Percentiles rank a stretch among this genome's conserved stretches.
phyloP scores from a whole-genome alignment of 2,888 invertebrate species.

The Tanytarsus gracilentus region DNA sequence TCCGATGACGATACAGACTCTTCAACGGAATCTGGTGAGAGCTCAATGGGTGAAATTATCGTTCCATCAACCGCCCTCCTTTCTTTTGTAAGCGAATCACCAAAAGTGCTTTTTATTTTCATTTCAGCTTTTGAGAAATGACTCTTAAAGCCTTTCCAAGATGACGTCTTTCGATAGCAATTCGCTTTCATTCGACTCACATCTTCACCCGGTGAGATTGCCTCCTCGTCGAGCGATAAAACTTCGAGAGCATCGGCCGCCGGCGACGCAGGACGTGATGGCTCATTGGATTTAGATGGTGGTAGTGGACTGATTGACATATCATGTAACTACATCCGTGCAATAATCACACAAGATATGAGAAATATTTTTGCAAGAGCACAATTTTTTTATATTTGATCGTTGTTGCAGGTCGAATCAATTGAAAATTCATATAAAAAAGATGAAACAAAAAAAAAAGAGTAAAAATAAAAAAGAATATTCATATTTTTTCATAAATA shows the following conservation, averaged over 20 bases:
- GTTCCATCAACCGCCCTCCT: conserved; percentile 36
- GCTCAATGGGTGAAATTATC: conserved; percentile 38
- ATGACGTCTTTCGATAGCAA: conserved; percentile 50
- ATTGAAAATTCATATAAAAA: too few species aligned
- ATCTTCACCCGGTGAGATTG: conserved; percentile 37
- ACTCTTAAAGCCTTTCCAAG: conserved; percentile 70
- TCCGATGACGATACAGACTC: conserved; percentile 34
- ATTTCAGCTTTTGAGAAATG: conserved; percentile 72
- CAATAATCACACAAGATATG: conserved; percentile 31
- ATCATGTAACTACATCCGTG: conserved; percentile 35
- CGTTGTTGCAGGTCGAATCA: too few species aligned
- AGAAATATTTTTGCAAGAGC: neutral
- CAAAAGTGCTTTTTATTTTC: conserved; percentile 59
- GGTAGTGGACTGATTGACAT: conserved; percentile 35
- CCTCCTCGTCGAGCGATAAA: conserved; percentile 34
- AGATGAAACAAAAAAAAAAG: too few species aligned
- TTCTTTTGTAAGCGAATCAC: conserved; percentile 41
- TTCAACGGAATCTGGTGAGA: conserved; percentile 34
- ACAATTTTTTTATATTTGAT: conserved; percentile 20
- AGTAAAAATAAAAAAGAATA: too few species aligned
- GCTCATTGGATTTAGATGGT: conserved; percentile 39
- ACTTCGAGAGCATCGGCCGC: conserved; percentile 44
- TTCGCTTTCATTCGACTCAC: conserved; percentile 43
- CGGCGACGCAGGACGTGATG: conserved; percentile 46
- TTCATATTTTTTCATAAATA: too few species aligned